These are phyloP conservation scores for Alexandromys fortis DNA, from an alignment of 2,113 vertebrate species.

Conservation along the genomic window DNA sequence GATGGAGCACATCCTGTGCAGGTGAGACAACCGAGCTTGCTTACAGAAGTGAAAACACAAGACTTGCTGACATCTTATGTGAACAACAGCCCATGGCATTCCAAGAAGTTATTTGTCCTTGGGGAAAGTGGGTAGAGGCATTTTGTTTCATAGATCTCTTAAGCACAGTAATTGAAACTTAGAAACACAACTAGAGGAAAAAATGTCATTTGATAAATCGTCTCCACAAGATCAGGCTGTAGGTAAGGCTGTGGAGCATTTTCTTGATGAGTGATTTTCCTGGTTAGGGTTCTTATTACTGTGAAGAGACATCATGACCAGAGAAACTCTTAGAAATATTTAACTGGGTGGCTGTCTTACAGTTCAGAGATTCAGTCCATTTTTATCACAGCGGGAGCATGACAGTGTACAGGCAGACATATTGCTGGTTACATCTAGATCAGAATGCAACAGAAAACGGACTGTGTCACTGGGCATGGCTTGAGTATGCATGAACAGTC, in stretches of 20 bases:
- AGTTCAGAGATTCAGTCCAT: not conserved
- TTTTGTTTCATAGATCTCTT: not conserved
- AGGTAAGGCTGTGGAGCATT: not conserved
- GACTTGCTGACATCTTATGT: not conserved
- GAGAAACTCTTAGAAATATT: not conserved
- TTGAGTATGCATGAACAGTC: not conserved
- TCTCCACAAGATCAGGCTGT: not conserved
- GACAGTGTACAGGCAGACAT: not conserved
- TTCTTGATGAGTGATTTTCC: not conserved
- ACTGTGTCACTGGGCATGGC: not conserved
- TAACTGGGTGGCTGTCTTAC: not conserved
- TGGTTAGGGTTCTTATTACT: not conserved
- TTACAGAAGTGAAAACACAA: not conserved
- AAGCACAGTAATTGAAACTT: not conserved
- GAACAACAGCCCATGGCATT: not conserved
- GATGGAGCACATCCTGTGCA: not conserved
- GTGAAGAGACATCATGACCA: not conserved
- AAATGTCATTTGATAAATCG: not conserved
- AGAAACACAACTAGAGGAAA: not conserved
- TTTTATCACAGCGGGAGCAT: not conserved
- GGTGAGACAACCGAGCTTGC: not conserved
- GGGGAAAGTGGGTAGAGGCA: not conserved
- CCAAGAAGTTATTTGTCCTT: not conserved
- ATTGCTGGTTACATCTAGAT: not conserved
- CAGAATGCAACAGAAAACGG: not conserved